Conservation (phyloP, 2,888 invertebrate genomes). For the Cantharis flavilabris region DNA sequence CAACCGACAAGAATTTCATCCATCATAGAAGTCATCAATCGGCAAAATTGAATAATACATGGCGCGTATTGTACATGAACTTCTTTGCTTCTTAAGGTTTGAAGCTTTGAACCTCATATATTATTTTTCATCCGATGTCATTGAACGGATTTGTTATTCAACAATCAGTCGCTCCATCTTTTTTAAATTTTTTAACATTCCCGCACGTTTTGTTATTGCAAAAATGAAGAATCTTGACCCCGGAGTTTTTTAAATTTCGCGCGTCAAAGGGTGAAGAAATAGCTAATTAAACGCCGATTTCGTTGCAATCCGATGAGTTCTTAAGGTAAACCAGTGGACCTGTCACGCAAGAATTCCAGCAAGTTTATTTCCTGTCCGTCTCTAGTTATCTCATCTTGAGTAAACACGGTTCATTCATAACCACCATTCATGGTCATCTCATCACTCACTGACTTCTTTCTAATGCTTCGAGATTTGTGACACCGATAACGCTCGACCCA, state of each 20-base stretch:
- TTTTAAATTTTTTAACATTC: conserved; percentile 30
- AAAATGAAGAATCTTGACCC: not conserved
- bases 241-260: not conserved
- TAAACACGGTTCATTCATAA: conserved; percentile 42
- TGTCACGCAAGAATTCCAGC: conserved; percentile 36
- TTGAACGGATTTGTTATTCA: conserved; percentile 52
- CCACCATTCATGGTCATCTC: conserved; percentile 38
- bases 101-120: conserved; percentile 45
- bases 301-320: not conserved
- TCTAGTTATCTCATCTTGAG: conserved; percentile 38
- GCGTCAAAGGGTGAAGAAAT: conserved; percentile 11
- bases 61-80: conserved; percentile 46
- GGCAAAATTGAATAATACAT: conserved; percentile 47
- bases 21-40: conserved; percentile 41
- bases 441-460: conserved; percentile 18
- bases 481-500: conserved; percentile 1
- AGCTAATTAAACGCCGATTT: not conserved
- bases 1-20: conserved; percentile 40
- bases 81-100: conserved; percentile 46
- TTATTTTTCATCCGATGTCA: conserved; percentile 45
- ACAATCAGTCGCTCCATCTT: conserved; percentile 44
- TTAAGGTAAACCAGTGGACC: conserved; percentile 16
- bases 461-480: conserved; percentile 14
- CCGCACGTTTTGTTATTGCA: conserved; percentile 19
- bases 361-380: conserved; percentile 41